Conservation (phyloP, 2,113 vertebrate genomes). For the Pogona vitticeps region DNA sequence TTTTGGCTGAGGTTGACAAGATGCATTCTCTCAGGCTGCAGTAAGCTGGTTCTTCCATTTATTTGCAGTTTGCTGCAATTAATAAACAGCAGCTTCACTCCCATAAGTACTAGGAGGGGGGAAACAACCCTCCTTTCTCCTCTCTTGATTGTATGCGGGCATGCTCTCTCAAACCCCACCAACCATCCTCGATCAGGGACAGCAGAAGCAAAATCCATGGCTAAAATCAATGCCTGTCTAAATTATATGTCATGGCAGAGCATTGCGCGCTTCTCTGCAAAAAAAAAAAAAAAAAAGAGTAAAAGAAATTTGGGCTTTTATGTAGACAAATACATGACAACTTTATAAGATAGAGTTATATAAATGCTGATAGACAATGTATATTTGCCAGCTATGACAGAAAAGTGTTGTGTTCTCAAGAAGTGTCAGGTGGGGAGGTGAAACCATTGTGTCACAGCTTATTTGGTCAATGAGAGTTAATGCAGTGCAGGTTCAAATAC, state of each 20-base stretch:
- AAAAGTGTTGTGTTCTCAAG: slow-evolving; percentile 57
- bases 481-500: slow-evolving; percentile 56
- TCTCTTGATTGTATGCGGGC: slow-evolving; percentile 18
- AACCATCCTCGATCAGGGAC: neutral
- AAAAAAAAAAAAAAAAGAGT: slow-evolving; percentile 28
- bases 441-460: slow-evolving; percentile 60
- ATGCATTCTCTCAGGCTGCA: accelerated
- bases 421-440: slow-evolving; percentile 33
- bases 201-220: slow-evolving; percentile 38
- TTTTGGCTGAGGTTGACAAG: neutral
- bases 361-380: neutral
- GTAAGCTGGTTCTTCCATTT: neutral
- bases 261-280: slow-evolving; percentile 63
- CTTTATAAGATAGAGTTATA: slow-evolving; percentile 27
- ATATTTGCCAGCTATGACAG: slow-evolving; percentile 38
- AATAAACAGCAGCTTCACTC: slow-evolving; percentile 20
- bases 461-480: slow-evolving; percentile 61
- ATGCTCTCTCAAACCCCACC: neutral
- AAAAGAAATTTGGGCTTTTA: slow-evolving; percentile 58
- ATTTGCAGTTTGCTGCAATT: slow-evolving; percentile 11
- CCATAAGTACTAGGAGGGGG: slow-evolving; percentile 25
- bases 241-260: slow-evolving; percentile 63
- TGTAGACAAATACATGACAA: slow-evolving; percentile 63
- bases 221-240: slow-evolving; percentile 62
- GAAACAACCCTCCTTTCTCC: neutral